Base-by-base conservation (phyloP, 2,888 invertebrate species). In the Boloria selene region DNA sequence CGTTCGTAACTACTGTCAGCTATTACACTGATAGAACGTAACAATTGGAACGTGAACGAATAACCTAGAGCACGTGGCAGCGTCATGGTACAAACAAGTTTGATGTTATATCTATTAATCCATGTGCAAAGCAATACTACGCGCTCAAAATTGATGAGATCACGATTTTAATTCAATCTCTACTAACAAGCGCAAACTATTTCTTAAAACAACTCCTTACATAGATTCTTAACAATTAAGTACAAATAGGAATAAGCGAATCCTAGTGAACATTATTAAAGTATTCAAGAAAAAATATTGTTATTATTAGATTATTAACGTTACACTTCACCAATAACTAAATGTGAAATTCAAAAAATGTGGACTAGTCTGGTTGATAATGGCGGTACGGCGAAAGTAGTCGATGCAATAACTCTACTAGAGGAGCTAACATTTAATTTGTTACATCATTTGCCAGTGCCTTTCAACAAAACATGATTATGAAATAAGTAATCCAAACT, bases 51-150 rank as follows among this genome's bases (percentile, higher is more conserved):
- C 73, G 71, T 73, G 72, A 65, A 70, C 70, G 69, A 73, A 71
- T 65, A 70, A 72, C 68, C 65, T 72, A 56, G 67, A 64, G 71
- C 79, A 81, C 78, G 79, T 81, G 77, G 74, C 70, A 53, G 65
- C 65, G 70, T 70, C 72, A 69, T 71, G 73, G 56, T 55, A 68
- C 63, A 61, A 77, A 81, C 79, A 66, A 74, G 80, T 79, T 79
- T 72, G 38, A 67, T 70, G 69, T 67, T 70, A 67, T 72, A 69
- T 70, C 70, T 68, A 69, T 69, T 72, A 58, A 65, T 67, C 69
- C 65, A 70, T 64, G 66, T 68, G 72, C 68, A 52, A 52, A 58
- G 65, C 47, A 51, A 31, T 61, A 58, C 26, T 65, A 67, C 62
- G 18, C 42, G 56, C 45, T 31, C 22, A 22, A 16, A 62, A 56